Base-by-base conservation (phyloP, 92 coral and sea anemone genomes). In the Umimayanthus chanpuru region DNA sequence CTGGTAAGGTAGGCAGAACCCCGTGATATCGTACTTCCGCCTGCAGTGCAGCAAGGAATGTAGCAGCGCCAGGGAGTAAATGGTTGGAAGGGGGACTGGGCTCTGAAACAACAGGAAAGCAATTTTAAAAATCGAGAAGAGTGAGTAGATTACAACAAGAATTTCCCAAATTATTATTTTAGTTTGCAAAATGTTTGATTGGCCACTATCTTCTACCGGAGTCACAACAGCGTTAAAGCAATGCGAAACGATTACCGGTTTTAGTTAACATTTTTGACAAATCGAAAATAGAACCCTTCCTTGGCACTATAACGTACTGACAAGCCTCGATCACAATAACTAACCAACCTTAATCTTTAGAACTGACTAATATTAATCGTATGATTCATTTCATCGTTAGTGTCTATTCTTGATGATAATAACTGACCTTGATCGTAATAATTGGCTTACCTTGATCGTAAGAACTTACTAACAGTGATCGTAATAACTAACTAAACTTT, bases 1-100 rank as follows among this genome's bases (percentile, higher is more conserved):
- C n/a, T 90, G 96, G 58, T 97, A 97, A 5, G 98, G 99, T 12
- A 93, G 82, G 70, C 78, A 87, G 82, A 97, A 97, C 7, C 96
- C 96, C 29, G 41, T 44, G 38, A 74, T 41, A 49, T 96, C 93
- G 76, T 90, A 81, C n/a, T 79, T 90, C 15, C 98, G 91, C 53
- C 99, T 95, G 44, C 92, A 85, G 39, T 90, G 95, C 58, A 97
- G 89, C 2, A 89, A 26, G 15, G 96, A 93, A 53, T 97, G 99
- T 30, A 95, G 92, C 82, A 88, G 87, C 25, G 98, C 96, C 91
- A 97, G 79, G 23, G 91, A 88, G 82, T 89, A 93, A 64, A 95
- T 85, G 28, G 92, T 89, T 70, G 77, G 70, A 49, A 85, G 83
- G 6, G 93, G 93, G 16, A 95, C 92, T 49, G 82, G 73, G 88